These are phyloP conservation scores for Neomorphus geoffroyi DNA, from an alignment of 2,797 vertebrate species.

Conservation along the genomic window DNA sequence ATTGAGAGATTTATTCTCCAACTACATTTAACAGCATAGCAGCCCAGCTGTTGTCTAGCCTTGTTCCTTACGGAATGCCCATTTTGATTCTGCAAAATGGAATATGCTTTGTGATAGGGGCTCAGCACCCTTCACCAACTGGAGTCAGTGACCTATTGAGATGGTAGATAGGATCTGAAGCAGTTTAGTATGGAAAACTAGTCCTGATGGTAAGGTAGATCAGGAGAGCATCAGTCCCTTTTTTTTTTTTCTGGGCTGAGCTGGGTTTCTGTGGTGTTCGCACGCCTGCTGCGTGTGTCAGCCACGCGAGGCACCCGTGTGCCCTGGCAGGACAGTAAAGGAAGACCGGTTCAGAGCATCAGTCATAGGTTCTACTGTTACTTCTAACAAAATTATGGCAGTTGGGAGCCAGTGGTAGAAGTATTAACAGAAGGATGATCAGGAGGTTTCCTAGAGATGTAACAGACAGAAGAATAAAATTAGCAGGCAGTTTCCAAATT, in stretches of 20 bases:
- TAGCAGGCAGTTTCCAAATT: neutral
- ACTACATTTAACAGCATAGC: neutral
- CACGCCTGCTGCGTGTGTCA: neutral
- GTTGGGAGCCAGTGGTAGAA: neutral
- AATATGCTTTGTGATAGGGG: neutral
- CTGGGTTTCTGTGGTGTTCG: neutral
- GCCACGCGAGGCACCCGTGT: neutral
- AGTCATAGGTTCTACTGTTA: neutral
- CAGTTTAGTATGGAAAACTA: neutral
- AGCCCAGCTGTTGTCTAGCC: neutral
- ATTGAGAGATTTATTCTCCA: neutral
- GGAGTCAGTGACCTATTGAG: neutral
- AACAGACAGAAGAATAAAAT: neutral
- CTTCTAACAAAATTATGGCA: neutral
- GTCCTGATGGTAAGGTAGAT: neutral
- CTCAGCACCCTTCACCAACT: neutral
- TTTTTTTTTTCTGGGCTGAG: neutral
- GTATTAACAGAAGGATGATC: neutral
- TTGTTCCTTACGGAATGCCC: neutral
- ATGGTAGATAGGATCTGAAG: neutral
- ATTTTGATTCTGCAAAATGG: neutral
- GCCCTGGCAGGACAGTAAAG: neutral
- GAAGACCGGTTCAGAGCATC: neutral
- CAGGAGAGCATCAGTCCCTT: neutral
- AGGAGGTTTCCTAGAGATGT: neutral